Evolutionary conservation across 2,888 invertebrate genomes (phyloP).

Genomic region (Sepiola atlantica): DNA sequence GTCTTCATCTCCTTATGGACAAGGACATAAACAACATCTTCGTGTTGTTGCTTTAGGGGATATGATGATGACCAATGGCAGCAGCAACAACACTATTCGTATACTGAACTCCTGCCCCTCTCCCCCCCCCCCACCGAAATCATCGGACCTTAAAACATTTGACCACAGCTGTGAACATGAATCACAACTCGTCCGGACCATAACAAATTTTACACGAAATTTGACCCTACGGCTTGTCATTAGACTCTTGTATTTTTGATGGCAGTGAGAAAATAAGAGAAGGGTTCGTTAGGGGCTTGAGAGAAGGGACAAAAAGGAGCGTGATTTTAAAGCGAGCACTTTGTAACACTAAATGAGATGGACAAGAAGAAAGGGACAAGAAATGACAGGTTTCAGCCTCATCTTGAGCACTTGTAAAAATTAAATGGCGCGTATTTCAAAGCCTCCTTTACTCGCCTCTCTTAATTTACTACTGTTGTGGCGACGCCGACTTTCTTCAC

Average conservation of each 20-base stretch:
- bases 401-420: constrained; percentile 20
- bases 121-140: neutral
- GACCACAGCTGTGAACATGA: constrained; percentile 8
- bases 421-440: neutral
- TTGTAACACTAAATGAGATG: constrained; percentile 13
- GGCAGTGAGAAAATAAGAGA: neutral
- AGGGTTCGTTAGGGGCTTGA: neutral
- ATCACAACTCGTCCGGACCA: neutral
- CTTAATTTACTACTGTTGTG: neutral
- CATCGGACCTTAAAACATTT: neutral
- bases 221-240: neutral
- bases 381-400: neutral
- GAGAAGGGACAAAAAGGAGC: neutral
- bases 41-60: neutral
- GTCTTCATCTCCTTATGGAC: neutral
- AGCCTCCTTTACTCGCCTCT: neutral
- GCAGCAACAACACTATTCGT: neutral
- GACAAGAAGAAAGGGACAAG: neutral
- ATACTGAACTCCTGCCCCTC: neutral
- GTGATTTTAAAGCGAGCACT: neutral
- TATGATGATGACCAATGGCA: neutral
- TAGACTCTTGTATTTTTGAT: neutral
- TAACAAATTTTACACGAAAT: constrained; percentile 32
- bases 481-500: too few species aligned
- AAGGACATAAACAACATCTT: neutral